Percentiles rank a stretch among this genome's conserved stretches.
Evolutionary conservation across 2,113 vertebrate species (phyloP).

Genomic region (Python bivittatus): DNA sequence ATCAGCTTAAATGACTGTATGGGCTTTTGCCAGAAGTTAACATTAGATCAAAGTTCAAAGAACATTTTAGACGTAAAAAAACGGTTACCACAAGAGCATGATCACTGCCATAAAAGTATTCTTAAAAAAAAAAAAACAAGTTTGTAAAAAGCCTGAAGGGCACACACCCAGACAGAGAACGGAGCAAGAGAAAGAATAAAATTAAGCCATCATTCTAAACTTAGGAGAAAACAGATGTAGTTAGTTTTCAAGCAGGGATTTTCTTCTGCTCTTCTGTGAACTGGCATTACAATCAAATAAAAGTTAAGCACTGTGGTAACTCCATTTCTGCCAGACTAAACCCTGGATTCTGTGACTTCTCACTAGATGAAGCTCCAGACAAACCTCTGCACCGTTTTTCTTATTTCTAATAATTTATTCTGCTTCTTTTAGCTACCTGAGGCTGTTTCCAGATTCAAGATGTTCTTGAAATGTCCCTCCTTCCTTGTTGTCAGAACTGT

Average conservation of each 20-base stretch:
- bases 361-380: too few relatives aligned
- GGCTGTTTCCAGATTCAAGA: neutral
- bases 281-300: neutral
- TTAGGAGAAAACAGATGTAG: neutral
- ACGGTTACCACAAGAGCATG: slow-evolving; percentile 11
- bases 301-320: neutral
- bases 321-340: neutral
- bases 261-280: neutral
- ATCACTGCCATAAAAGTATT: slow-evolving; percentile 7
- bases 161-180: neutral
- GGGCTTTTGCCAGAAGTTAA: neutral
- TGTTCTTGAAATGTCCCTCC: neutral
- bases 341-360: neutral
- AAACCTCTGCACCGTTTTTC: neutral
- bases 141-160: neutral
- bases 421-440: neutral
- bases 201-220: slow-evolving; percentile 6
- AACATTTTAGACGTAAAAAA: slow-evolving; percentile 23
- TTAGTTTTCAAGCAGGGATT: neutral
- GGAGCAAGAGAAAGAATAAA: neutral
- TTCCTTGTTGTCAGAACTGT: neutral
- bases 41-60: neutral
- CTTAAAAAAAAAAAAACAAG: neutral
- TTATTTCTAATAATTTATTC: neutral
- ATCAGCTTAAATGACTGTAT: neutral